Percentiles rank a stretch among this genome's conserved stretches.
phyloP scores from a whole-genome alignment of 2,797 vertebrate genomes.

The Enteromius viviparus region DNA sequence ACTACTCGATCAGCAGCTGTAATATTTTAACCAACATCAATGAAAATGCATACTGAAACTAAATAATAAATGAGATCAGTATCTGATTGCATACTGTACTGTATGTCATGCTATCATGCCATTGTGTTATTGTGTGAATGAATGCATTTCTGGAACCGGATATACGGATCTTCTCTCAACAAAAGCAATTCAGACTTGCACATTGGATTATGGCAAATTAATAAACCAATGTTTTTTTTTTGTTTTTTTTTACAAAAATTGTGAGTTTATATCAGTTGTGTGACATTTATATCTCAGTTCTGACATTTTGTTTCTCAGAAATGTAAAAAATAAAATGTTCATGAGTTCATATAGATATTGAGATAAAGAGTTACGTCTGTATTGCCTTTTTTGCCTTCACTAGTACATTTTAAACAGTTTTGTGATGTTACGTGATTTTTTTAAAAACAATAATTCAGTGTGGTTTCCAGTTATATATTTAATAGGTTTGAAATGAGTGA shows the following conservation, averaged over 20 bases:
- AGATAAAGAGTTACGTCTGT: background rate
- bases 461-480: background rate
- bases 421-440: background rate
- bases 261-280: background rate
- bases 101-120: too few species aligned
- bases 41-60: background rate
- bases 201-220: too few species aligned
- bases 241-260: too few species aligned
- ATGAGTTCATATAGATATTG: background rate
- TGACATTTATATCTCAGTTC: background rate
- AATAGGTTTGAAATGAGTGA: background rate
- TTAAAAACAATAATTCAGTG: background rate
- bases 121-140: background rate
- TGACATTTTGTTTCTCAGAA: background rate
- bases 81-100: background rate
- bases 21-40: background rate
- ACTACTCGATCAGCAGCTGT: background rate
- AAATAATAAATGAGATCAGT: background rate
- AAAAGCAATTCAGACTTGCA: too few species aligned
- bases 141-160: background rate
- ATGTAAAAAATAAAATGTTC: background rate
- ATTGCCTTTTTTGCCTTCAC: background rate
- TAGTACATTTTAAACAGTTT: background rate
- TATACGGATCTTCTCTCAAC: background rate
- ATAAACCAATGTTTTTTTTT: too few species aligned